These are phyloP conservation scores for Macroteleia sp. DNA, from an alignment of 2,888 invertebrate genomes.

Conservation along the genomic window DNA sequence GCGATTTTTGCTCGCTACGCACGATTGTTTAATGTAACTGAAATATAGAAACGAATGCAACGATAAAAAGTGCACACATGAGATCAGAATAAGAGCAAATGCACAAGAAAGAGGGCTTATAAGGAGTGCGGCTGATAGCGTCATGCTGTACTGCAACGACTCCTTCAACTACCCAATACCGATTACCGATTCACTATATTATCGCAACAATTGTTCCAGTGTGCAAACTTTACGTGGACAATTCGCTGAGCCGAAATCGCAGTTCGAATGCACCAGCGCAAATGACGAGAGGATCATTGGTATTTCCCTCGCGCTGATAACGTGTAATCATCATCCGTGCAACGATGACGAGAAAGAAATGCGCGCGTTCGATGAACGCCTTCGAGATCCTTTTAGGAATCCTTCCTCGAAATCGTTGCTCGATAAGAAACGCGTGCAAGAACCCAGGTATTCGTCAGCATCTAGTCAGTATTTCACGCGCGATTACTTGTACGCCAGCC, in stretches of 20 bases:
- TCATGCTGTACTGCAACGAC: slow-evolving; percentile 81
- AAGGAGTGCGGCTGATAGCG: slow-evolving; percentile 78
- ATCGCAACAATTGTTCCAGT: slow-evolving; percentile 3
- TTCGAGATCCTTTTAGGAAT: too few species aligned
- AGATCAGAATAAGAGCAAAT: slow-evolving; percentile 34
- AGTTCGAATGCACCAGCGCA: slow-evolving; percentile 8
- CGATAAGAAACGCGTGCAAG: too few species aligned
- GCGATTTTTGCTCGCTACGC: too few species aligned
- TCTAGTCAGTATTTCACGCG: slow-evolving; percentile 68
- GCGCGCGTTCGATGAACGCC: too few species aligned
- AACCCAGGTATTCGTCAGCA: too few species aligned
- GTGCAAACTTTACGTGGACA: too few species aligned
- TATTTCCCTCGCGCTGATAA: slow-evolving; percentile 2
- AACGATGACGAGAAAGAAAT: too few species aligned
- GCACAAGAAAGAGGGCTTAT: slow-evolving; percentile 58
- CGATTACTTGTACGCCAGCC: slow-evolving; percentile 10
- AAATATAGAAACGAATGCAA: too few species aligned
- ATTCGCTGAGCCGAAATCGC: not conserved
- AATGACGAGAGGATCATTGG: not conserved
- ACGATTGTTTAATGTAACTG: too few species aligned
- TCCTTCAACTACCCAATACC: slow-evolving; percentile 75
- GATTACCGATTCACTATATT: slow-evolving; percentile 53
- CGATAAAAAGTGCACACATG: too few species aligned
- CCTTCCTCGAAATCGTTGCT: too few species aligned
- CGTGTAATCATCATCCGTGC: slow-evolving; percentile 10